Conservation (phyloP, 2,888 invertebrate genomes). For the Eumerus sabulonum region DNA sequence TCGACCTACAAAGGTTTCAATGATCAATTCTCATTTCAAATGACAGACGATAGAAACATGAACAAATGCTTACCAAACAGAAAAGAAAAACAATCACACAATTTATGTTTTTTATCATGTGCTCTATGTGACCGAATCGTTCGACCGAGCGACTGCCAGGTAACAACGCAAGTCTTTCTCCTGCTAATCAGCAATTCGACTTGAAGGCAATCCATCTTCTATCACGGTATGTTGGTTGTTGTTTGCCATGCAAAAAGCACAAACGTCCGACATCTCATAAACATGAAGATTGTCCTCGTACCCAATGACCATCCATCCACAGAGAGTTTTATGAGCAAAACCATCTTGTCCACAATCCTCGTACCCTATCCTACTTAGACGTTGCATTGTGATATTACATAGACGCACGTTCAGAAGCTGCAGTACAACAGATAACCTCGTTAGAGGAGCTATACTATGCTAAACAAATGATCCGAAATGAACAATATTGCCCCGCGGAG, state of each 20-base stretch:
- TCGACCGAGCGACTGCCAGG: not conserved
- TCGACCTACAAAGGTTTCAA: slow-evolving; percentile 60
- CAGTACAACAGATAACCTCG: slow-evolving; percentile 5
- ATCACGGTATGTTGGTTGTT: slow-evolving; percentile 30
- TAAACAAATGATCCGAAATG: slow-evolving; percentile 30
- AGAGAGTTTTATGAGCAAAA: slow-evolving; percentile 40
- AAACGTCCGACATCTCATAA: slow-evolving; percentile 48
- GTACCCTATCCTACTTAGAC: too few species aligned
- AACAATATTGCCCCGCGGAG: slow-evolving; percentile 45
- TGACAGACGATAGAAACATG: slow-evolving; percentile 42
- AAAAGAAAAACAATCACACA: slow-evolving; percentile 58
- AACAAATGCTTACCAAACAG: slow-evolving; percentile 42
- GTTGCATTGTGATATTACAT: slow-evolving; percentile 23
- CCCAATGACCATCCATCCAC: slow-evolving; percentile 10
- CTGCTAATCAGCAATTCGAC: not conserved
- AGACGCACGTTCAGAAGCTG: slow-evolving; percentile 28
- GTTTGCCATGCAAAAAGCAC: slow-evolving; percentile 12
- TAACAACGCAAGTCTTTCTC: slow-evolving; percentile 16
- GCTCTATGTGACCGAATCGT: slow-evolving; percentile 9
- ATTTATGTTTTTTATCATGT: slow-evolving; percentile 60
- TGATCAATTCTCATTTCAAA: slow-evolving; percentile 47
- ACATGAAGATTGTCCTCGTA: slow-evolving; percentile 40
- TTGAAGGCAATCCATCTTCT: slow-evolving; percentile 48
- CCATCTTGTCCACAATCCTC: too few species aligned
- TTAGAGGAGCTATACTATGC: slow-evolving; percentile 20